Evolutionary conservation across 2,797 vertebrate species (phyloP).

Genomic region (Natrix natrix): DNA sequence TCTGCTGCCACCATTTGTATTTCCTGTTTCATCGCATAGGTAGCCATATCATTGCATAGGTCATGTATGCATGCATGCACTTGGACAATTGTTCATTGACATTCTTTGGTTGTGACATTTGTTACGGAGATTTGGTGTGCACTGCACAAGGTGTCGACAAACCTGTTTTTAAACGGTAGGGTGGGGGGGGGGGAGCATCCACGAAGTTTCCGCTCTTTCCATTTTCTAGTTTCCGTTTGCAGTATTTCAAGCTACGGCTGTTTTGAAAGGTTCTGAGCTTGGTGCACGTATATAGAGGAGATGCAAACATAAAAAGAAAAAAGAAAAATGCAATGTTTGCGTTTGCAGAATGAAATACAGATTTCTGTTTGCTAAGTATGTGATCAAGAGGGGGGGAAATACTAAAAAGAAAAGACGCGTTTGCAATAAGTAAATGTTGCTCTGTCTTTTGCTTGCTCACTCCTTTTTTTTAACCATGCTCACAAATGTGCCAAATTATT

Average conservation of each 20-base stretch:
- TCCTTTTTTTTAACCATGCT: background rate
- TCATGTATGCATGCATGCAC: rapidly evolving
- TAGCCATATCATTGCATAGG: background rate
- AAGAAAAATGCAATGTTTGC: background rate
- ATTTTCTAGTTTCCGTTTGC: background rate
- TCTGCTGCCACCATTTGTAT: background rate
- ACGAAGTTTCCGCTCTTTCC: background rate
- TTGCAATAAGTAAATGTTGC: background rate
- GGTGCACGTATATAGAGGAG: background rate
- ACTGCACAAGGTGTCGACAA: background rate
- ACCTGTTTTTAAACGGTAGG: background rate
- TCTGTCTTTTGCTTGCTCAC: background rate
- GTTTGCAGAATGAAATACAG: background rate
- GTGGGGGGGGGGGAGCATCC: no score
- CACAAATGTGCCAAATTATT: background rate
- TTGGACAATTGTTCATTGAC: background rate
- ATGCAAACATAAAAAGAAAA: background rate
- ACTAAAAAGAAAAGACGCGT: background rate
- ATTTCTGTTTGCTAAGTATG: background rate
- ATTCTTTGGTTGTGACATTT: background rate
- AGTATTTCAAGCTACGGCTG: background rate
- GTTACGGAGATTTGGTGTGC: background rate
- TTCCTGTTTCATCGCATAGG: slow-evolving; percentile 9
- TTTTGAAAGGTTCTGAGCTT: background rate
- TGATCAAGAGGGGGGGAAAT: background rate